Evolutionary conservation across 1,140 invertebrate genomes (phyloP), one percentile per base, ranked within the genome.

Genomic region (Drosophila arizonae): DNA sequence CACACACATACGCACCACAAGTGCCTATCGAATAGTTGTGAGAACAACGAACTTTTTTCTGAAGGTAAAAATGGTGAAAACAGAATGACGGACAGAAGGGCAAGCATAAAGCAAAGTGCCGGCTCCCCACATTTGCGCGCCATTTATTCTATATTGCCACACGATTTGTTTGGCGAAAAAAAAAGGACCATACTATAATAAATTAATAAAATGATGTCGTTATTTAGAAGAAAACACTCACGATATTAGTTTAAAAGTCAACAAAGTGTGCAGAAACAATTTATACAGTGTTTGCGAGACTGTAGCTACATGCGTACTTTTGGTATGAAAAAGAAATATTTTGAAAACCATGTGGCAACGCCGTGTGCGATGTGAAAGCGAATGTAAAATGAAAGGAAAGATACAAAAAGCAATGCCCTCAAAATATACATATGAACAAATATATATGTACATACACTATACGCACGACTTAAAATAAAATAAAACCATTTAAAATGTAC

Each of bases 81-180:
- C 61, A 45, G 52, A 58, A 50, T 46, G 30, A 48, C 48, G 30
- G 28, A 46, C 50, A 54, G 41, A 39, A 71, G 60, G 48, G 61
- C 48, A 60, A 64, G 64, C 51, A 50, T 33, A 57, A 65, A 56
- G 36, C 62, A 75, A 75, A 71, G 61, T 56, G 79, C 84, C 84
- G 84, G 84, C 75, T 77, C 77, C 79, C 76, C 76, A 84, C 85
- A 77, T 84, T 87, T 87, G 70, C 84, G 84, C 84, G 84, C 84
- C 73, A 71, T 87, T 87, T 78, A 33, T 46, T 24, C 15, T 30
- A 48, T n/a, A 68, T 69, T 81, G 66, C 73, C 57, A 75, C 30
- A 77, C 58, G 33, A 46, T 55, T 45, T 36, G 45, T 13, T 3
- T 10, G 10, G 51, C 33, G n/a, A 41, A 28, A 80, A 56, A 60